Conservation (phyloP, 2,888 invertebrate species). For the Limnephilus auricula region DNA sequence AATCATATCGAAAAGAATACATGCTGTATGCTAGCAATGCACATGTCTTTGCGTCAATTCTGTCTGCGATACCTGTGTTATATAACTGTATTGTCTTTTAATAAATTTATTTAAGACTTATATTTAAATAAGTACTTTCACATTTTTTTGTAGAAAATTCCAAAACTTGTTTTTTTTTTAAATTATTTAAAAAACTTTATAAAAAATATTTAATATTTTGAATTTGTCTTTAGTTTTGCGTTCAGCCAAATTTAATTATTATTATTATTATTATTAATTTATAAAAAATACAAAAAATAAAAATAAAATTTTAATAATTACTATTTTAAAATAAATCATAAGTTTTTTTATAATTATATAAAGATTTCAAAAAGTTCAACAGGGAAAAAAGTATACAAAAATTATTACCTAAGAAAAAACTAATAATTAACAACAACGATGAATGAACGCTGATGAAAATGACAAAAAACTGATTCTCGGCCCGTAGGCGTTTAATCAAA, state of each 20-base stretch:
- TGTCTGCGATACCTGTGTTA: no score
- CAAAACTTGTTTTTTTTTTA: not conserved
- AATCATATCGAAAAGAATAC: no score
- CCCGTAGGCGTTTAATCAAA: not conserved
- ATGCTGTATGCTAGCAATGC: no score
- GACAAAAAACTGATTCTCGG: not conserved
- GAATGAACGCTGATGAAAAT: not conserved
- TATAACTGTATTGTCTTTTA: no score
- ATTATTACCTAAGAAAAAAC: not conserved
- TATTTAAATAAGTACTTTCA: not conserved
- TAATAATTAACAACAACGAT: not conserved
- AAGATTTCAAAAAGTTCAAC: conserved; percentile 4
- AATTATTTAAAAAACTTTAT: not conserved
- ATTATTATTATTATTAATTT: not conserved
- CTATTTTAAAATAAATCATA: not conserved
- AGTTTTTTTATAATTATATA: not conserved
- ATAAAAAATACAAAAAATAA: not conserved
- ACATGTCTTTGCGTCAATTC: no score
- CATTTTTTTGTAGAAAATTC: not conserved
- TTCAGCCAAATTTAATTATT: not conserved
- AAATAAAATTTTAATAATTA: not conserved
- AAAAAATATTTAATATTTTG: not conserved
- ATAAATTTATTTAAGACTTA: not conserved
- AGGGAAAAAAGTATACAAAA: conserved; percentile 5
- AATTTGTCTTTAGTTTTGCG: not conserved